phyloP scores from a whole-genome alignment of 2,113 vertebrate genomes.

The Psammodynastes pulverulentus region DNA sequence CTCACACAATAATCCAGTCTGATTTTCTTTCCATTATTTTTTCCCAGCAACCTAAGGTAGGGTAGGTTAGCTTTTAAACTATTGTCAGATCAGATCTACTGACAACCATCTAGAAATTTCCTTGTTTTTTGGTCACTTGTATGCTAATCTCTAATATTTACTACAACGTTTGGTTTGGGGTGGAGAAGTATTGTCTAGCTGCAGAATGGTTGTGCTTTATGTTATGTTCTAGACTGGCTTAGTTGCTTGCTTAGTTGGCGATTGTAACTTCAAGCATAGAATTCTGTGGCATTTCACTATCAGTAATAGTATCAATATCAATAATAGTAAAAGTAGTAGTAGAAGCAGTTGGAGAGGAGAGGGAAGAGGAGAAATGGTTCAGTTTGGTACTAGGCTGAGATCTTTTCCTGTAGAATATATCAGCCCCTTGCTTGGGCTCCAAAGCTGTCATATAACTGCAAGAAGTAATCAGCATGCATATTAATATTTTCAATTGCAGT shows the following conservation, averaged over 20 bases:
- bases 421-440: constrained; percentile 45
- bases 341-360: not conserved
- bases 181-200: not conserved
- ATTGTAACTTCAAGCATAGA: not conserved
- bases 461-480: constrained; percentile 44
- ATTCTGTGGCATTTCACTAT: not conserved
- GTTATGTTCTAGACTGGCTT: not conserved
- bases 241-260: not conserved
- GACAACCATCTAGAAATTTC: not conserved
- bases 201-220: not conserved
- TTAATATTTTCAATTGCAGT: constrained; percentile 42
- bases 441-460: constrained; percentile 51
- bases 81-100: not conserved
- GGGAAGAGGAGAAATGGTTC: not conserved
- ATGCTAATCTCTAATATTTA: not conserved
- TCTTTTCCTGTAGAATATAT: not conserved
- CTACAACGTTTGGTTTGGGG: not conserved
- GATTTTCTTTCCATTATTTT: not conserved
- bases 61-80: not conserved
- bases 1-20: not conserved
- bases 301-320: not conserved
- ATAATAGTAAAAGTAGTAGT: not conserved
- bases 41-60: not conserved
- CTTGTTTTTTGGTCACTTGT: not conserved
- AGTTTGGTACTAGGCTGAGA: not conserved